Evolutionary conservation across 2,888 invertebrate species (phyloP).

Genomic region (Cartodere bifasciata): DNA sequence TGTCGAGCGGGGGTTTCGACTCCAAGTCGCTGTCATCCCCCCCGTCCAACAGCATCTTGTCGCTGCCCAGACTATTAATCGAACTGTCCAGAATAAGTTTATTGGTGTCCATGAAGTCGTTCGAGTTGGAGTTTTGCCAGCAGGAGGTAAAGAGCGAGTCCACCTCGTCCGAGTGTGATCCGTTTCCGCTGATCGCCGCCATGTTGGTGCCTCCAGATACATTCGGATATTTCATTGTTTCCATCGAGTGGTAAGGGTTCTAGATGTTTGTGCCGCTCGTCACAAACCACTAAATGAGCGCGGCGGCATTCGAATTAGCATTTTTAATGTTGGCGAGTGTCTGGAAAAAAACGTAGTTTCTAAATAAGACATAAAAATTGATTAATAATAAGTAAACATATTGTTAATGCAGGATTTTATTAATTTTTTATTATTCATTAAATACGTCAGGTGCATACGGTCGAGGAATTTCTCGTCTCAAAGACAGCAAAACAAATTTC

Average conservation of each 20-base stretch:
- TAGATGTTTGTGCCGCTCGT: neutral
- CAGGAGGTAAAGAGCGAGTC: constrained; percentile 62
- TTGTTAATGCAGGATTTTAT: too few species aligned
- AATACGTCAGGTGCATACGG: too few species aligned
- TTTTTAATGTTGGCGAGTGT: too few species aligned
- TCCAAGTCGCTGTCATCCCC: constrained; percentile 37
- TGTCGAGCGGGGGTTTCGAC: constrained; percentile 43
- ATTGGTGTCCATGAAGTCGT: constrained; percentile 40
- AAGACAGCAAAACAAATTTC: too few species aligned
- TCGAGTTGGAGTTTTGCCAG: constrained; percentile 46
- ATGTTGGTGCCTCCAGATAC: constrained; percentile 31
- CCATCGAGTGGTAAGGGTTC: constrained; percentile 20
- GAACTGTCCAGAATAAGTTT: constrained; percentile 45
- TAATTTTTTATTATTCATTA: too few species aligned
- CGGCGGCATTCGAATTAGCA: too few species aligned
- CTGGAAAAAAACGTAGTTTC: too few species aligned
- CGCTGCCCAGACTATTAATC: constrained; percentile 33
- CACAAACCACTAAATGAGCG: too few species aligned
- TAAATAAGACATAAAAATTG: too few species aligned
- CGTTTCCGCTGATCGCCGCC: constrained; percentile 32
- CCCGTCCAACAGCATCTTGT: constrained; percentile 36
- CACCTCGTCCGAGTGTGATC: constrained; percentile 39
- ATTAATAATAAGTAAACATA: too few species aligned
- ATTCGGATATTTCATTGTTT: constrained; percentile 37
- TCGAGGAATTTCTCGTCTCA: too few species aligned